Evolutionary conservation across 2,113 vertebrate genomes (phyloP).

Genomic region (Ophthalmolycus amberensis): DNA sequence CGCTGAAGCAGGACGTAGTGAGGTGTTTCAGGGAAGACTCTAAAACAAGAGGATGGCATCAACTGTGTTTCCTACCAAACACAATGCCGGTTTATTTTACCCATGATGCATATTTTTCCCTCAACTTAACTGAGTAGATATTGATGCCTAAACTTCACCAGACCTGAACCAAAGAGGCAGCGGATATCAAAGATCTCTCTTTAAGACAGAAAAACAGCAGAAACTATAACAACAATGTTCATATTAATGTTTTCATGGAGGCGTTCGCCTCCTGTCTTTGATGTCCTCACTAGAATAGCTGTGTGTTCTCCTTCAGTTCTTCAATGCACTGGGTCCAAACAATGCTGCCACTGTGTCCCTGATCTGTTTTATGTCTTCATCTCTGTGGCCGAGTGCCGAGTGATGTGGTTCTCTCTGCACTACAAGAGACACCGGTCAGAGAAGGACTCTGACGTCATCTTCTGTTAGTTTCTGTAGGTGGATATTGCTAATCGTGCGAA

Average conservation of each 20-base stretch:
- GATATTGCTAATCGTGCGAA: background rate
- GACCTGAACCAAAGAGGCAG: background rate
- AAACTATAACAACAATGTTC: background rate
- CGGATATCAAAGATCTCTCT: background rate
- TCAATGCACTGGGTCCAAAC: background rate
- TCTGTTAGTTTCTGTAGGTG: background rate
- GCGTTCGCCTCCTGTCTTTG: background rate
- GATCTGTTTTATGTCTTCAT: background rate
- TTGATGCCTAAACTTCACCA: background rate
- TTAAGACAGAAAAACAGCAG: background rate
- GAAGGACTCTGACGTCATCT: background rate
- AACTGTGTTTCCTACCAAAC: too few species aligned
- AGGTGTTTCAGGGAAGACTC: too few species aligned
- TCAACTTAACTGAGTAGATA: too few species aligned
- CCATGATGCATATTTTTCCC: background rate
- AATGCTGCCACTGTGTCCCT: background rate
- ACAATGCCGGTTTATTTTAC: too few species aligned
- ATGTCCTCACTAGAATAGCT: background rate
- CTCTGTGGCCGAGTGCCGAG: background rate
- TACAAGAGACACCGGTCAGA: background rate
- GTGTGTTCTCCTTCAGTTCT: background rate
- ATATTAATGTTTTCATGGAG: background rate
- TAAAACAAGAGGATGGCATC: too few species aligned
- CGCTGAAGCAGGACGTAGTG: background rate
- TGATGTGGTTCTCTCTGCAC: background rate